Evolutionary conservation across 1,140 invertebrate species (phyloP).

Genomic region (Macrobrachium nipponense): DNA sequence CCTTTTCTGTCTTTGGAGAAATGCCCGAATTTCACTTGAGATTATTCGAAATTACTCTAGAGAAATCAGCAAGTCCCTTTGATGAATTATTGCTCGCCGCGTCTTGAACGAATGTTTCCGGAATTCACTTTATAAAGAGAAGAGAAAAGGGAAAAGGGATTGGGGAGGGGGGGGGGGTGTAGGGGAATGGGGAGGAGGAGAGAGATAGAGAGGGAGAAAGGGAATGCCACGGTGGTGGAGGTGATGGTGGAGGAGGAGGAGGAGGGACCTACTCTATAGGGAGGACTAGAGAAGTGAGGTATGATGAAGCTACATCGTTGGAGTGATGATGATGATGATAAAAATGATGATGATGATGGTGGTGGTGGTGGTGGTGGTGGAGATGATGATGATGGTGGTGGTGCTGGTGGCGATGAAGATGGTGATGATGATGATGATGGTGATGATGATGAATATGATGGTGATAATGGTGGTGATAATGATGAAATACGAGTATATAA

Average conservation of each 20-base stretch:
- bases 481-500: not conserved
- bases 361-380: too few relatives aligned
- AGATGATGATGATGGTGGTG: too few relatives aligned
- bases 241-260: too few relatives aligned
- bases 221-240: too few relatives aligned
- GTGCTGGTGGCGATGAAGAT: not conserved
- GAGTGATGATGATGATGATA: not conserved
- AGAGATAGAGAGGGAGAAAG: not conserved
- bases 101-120: slow-evolving; percentile 12
- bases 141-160: not conserved
- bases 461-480: too few relatives aligned
- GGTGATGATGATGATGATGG: too few relatives aligned
- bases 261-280: too few relatives aligned
- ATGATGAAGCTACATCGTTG: not conserved
- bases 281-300: not conserved
- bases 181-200: not conserved
- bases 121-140: not conserved
- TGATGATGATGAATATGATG: too few relatives aligned
- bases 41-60: slow-evolving; percentile 15
- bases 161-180: not conserved
- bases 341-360: too few relatives aligned
- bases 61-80: slow-evolving; percentile 18
- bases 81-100: slow-evolving; percentile 12
- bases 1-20: not conserved
- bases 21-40: slow-evolving; percentile 4